A percentile compares a stretch with the other conserved stretches of the same genome.
These are phyloP conservation scores for Campylomormyrus numenius DNA, from an alignment of 2,113 vertebrate species.

Conservation along the genomic window DNA sequence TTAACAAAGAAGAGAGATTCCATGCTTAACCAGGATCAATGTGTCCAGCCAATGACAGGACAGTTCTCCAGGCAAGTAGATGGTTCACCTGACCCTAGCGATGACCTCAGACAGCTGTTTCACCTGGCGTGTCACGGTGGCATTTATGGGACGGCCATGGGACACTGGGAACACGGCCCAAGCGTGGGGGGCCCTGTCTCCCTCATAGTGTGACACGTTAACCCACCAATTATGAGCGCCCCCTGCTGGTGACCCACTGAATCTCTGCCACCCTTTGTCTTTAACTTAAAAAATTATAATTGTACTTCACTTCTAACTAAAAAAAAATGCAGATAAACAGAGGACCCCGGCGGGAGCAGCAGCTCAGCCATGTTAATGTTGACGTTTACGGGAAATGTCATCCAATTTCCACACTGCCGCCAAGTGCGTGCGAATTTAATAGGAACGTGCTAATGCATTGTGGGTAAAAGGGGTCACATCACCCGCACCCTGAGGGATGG, in stretches of 20 bases:
- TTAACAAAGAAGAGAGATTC: background rate
- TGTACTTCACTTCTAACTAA: background rate
- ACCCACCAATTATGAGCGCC: background rate
- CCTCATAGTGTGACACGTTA: background rate
- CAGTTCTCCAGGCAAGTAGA: background rate
- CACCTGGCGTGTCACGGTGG: background rate
- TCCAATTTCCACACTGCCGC: conserved; percentile 27
- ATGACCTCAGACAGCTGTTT: background rate
- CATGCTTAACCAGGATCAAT: background rate
- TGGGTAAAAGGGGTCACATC: conserved; percentile 41
- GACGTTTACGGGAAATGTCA: conserved; percentile 14
- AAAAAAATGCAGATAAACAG: conserved; percentile 9
- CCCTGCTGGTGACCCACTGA: background rate
- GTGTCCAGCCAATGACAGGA: background rate
- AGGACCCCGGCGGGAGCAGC: background rate
- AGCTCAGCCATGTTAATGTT: conserved; percentile 5
- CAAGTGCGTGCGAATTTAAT: conserved; percentile 39
- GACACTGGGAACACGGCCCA: background rate
- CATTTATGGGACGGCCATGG: background rate
- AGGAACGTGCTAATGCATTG: conserved; percentile 35
- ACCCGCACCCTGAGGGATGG: conserved; percentile 47
- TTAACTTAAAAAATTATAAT: background rate
- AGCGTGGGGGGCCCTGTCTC: background rate
- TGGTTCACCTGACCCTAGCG: background rate
- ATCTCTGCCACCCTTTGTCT: background rate